Evolutionary conservation across 2,113 vertebrate genomes (phyloP).

Genomic region (Mobula hypostoma): DNA sequence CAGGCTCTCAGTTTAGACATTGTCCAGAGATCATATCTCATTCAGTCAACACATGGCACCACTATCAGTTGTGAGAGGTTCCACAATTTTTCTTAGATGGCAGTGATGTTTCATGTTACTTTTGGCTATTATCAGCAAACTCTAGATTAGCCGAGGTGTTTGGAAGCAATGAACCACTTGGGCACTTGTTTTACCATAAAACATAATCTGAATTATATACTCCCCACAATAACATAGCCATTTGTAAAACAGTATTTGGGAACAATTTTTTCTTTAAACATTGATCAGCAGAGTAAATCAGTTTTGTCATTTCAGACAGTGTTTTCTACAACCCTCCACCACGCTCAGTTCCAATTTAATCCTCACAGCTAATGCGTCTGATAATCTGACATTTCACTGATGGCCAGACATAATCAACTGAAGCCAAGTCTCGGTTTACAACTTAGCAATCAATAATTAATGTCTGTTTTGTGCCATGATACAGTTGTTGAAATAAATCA

Average conservation of each 20-base stretch:
- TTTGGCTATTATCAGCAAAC: background rate
- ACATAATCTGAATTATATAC: background rate
- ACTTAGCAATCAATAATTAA: slow-evolving; percentile 36
- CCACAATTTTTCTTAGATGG: background rate
- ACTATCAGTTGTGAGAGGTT: background rate
- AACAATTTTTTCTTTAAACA: background rate
- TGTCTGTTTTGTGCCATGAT: slow-evolving; percentile 26
- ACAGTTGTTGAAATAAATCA: slow-evolving; percentile 36
- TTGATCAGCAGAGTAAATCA: slow-evolving; percentile 4
- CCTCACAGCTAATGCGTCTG: slow-evolving; percentile 34
- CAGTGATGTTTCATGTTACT: background rate
- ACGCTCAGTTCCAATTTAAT: slow-evolving; percentile 30
- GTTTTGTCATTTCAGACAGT: slow-evolving; percentile 33
- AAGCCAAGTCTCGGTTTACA: slow-evolving; percentile 33
- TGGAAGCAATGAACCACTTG: background rate
- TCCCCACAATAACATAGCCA: background rate
- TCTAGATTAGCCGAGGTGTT: slow-evolving; percentile 5
- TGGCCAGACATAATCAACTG: slow-evolving; percentile 35
- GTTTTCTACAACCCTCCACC: slow-evolving; percentile 17
- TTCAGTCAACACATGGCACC: background rate
- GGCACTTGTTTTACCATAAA: background rate
- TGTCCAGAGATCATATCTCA: background rate
- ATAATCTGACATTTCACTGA: slow-evolving; percentile 35
- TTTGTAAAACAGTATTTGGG: background rate
- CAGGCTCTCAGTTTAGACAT: background rate